Evolutionary conservation across 2,113 vertebrate species (phyloP).

Genomic region (Pycnonotus jocosus): DNA sequence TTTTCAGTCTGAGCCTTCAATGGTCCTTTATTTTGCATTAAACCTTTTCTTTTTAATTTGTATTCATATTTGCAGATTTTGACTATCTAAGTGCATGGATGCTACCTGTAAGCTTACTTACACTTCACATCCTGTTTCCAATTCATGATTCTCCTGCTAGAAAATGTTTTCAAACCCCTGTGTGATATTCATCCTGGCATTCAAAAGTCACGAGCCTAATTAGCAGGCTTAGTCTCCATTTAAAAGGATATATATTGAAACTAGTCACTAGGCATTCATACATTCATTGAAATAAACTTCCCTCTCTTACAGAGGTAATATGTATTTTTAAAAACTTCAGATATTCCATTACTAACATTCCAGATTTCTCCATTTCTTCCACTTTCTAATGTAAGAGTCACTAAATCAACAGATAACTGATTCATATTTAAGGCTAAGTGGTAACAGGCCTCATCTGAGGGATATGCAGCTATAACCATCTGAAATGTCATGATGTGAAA

Average conservation of each 20-base stretch:
- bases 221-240: neutral
- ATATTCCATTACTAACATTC: neutral
- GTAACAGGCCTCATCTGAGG: conserved; percentile 15
- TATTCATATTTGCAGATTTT: neutral
- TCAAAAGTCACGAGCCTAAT: neutral
- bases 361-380: neutral
- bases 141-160: neutral
- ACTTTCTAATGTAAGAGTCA: neutral
- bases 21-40: neutral
- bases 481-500: neutral
- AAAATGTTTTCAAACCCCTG: neutral
- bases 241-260: neutral
- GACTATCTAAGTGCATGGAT: neutral
- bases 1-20: neutral
- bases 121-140: neutral
- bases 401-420: neutral
- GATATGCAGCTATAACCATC: neutral
- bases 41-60: neutral
- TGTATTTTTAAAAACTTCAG: neutral
- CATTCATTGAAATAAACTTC: neutral
- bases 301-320: neutral
- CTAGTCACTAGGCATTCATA: neutral
- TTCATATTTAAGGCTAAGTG: conserved; percentile 6
- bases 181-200: neutral
- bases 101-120: neutral